Conservation (phyloP, 2,888 invertebrate species). For the Lithophane semibrunnea region DNA sequence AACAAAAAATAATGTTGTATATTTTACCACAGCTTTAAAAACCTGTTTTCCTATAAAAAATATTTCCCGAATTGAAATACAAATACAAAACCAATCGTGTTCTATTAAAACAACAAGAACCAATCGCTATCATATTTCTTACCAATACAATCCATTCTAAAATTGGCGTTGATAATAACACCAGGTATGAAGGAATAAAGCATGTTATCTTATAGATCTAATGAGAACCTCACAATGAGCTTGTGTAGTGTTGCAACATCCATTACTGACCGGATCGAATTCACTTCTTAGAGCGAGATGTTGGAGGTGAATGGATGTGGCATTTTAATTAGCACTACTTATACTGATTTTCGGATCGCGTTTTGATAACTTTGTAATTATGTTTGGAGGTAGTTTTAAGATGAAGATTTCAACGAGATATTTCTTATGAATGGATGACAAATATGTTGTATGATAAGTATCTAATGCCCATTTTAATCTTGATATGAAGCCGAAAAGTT, state of each 20-base stretch:
- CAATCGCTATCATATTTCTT: background rate
- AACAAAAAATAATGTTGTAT: no score
- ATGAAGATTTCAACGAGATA: no score
- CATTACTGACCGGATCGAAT: slow-evolving; percentile 67
- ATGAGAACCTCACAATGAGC: slow-evolving; percentile 61
- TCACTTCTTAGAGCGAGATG: slow-evolving; percentile 35
- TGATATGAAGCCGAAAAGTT: no score
- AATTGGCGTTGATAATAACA: slow-evolving; percentile 57
- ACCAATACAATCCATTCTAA: background rate
- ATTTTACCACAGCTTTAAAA: no score
- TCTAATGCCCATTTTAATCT: no score
- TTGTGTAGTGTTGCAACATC: slow-evolving; percentile 60
- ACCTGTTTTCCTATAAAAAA: background rate
- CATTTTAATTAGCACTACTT: background rate
- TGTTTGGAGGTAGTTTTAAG: no score
- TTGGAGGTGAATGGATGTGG: slow-evolving; percentile 38
- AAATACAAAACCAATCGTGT: background rate
- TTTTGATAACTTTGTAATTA: no score
- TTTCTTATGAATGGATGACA: no score
- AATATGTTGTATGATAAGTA: no score
- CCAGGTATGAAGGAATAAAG: background rate
- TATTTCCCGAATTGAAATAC: background rate
- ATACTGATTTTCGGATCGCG: no score
- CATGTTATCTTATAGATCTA: slow-evolving; percentile 61
- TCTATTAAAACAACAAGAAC: slow-evolving; percentile 8